Conservation (phyloP, 2,888 invertebrate species). For the Monochamus alternatus region DNA sequence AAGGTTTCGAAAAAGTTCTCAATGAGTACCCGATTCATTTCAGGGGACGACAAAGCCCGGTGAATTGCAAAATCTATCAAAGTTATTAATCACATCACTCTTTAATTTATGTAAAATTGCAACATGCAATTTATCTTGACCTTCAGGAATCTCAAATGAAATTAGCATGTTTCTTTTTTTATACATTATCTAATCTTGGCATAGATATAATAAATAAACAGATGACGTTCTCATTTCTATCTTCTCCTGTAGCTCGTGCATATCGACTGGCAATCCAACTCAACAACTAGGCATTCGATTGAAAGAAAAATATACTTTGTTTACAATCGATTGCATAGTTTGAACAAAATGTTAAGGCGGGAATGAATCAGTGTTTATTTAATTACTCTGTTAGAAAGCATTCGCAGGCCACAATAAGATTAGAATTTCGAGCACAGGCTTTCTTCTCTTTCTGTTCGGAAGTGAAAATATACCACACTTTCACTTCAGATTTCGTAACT, state of each 20-base stretch:
- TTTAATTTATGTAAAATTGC: slow-evolving; percentile 30
- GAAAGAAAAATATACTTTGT: too few species aligned
- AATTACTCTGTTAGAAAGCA: background rate
- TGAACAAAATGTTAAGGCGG: too few species aligned
- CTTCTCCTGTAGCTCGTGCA: background rate
- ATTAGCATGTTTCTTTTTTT: slow-evolving; percentile 24
- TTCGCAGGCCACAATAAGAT: background rate
- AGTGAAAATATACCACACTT: slow-evolving; percentile 6
- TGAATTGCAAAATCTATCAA: background rate
- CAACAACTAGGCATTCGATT: too few species aligned
- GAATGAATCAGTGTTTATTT: too few species aligned
- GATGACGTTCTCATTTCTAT: background rate
- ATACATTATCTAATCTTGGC: slow-evolving; percentile 28
- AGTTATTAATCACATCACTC: slow-evolving; percentile 15
- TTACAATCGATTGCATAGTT: too few species aligned
- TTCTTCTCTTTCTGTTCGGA: background rate
- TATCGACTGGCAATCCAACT: too few species aligned
- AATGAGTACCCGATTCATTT: slow-evolving; percentile 8
- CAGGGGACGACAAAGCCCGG: slow-evolving; percentile 1
- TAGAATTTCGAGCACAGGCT: background rate
- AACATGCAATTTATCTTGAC: slow-evolving; percentile 33
- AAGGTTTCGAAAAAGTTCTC: background rate
- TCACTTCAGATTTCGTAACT: slow-evolving; percentile 9
- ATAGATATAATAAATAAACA: slow-evolving; percentile 3
- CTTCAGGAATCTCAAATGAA: slow-evolving; percentile 19